phyloP scores from a whole-genome alignment of 2,113 vertebrate species.

The Haemorhous mexicanus region DNA sequence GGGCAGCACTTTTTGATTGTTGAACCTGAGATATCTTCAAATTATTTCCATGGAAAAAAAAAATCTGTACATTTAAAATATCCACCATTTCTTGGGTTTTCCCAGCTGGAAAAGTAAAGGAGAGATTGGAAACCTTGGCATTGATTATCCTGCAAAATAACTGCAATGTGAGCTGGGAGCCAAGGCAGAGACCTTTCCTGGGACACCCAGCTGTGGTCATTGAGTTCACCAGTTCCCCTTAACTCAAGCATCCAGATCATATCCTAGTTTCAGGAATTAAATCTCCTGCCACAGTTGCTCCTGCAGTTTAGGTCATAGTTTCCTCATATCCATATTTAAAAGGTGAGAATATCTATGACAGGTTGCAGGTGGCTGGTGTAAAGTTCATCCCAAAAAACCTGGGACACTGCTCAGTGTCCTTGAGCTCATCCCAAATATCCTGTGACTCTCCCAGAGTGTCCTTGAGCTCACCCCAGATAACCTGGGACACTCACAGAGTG shows the following conservation, averaged over 20 bases:
- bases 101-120: neutral
- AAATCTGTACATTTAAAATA: neutral
- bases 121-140: neutral
- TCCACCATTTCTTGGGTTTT: neutral
- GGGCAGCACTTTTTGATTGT: neutral
- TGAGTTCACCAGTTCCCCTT: neutral
- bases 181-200: neutral
- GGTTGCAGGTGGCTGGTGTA: neutral
- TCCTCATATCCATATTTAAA: neutral
- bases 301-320: neutral
- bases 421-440: neutral
- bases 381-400: neutral
- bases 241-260: accelerated
- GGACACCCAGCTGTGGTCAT: neutral
- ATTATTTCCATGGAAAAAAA: neutral
- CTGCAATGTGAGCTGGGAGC: neutral
- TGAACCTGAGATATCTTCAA: neutral
- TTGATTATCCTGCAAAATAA: neutral
- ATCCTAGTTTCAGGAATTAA: neutral
- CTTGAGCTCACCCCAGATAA: neutral
- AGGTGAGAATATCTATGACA: neutral
- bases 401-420: neutral
- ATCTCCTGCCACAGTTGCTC: neutral
- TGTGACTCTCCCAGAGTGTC: neutral
- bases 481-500: neutral